These are phyloP conservation scores for Bradypodion pumilum DNA, from an alignment of 2,797 vertebrate genomes.

Conservation along the genomic window DNA sequence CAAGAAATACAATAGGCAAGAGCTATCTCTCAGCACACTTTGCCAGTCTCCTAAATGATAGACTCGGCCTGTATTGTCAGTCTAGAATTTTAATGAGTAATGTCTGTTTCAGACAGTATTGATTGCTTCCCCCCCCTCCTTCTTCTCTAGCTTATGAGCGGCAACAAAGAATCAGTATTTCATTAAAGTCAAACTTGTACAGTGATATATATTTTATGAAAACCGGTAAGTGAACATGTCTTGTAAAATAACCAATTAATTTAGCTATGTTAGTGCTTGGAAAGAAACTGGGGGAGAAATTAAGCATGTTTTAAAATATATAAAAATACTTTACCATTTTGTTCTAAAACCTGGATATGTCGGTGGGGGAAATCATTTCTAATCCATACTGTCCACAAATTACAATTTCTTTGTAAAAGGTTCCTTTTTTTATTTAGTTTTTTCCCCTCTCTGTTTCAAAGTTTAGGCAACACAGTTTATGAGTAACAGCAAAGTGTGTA, in stretches of 20 bases:
- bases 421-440: accelerated
- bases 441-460: background rate
- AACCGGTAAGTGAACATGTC: constrained; percentile 47
- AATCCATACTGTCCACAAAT: background rate
- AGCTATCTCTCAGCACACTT: constrained; percentile 48
- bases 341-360: background rate
- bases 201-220: constrained; percentile 68
- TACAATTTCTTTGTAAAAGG: constrained; percentile 36
- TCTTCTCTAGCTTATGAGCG: constrained; percentile 46
- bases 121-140: constrained; percentile 55
- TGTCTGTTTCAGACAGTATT: constrained; percentile 59
- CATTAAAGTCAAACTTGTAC: constrained; percentile 60
- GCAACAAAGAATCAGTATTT: constrained; percentile 62
- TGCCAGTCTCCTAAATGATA: constrained; percentile 47
- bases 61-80: constrained; percentile 57
- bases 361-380: no score
- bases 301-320: background rate
- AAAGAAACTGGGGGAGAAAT: constrained; percentile 21
- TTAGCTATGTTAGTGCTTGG: constrained; percentile 17
- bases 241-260: constrained; percentile 67
- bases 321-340: background rate
- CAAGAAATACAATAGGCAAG: constrained; percentile 45
- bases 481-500: background rate
- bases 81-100: constrained; percentile 69
- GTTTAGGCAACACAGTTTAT: constrained; percentile 52